These are phyloP conservation scores for Solenopsis fugax DNA, from an alignment of 1,140 invertebrate genomes.

Conservation along the genomic window DNA sequence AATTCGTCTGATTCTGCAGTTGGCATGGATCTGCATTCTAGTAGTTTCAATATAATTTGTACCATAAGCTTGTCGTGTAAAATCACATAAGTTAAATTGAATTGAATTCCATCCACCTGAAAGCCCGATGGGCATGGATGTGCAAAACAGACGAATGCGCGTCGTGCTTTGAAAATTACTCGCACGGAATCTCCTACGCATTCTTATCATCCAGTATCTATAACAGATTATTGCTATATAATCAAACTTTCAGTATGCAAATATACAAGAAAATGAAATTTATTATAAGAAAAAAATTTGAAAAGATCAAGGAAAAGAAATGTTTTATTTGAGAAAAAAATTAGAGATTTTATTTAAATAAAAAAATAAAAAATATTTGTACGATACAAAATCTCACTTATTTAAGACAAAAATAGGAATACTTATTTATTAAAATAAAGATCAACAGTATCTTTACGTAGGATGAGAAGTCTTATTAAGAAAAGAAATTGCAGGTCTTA, in stretches of 20 bases:
- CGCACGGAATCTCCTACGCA: conserved; percentile 95
- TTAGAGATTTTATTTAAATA: neutral
- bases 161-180: conserved; percentile 98
- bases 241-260: neutral
- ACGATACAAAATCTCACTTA: neutral
- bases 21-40: conserved; percentile 96
- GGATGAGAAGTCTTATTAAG: neutral
- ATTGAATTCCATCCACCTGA: conserved; percentile 98
- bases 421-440: too few relatives aligned
- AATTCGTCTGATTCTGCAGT: conserved; percentile 95
- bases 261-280: neutral
- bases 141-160: conserved; percentile 96
- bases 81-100: conserved; percentile 96
- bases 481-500: conserved; percentile 9
- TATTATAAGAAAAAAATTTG: neutral
- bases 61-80: conserved; percentile 97
- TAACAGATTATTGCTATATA: conserved; percentile 4
- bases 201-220: conserved; percentile 96
- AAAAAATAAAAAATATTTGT: neutral
- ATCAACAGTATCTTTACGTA: too few relatives aligned
- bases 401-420: neutral
- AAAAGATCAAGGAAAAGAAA: neutral
- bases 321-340: neutral
- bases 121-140: conserved; percentile 96
- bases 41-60: conserved; percentile 97